Conservation (phyloP, 2,888 invertebrate species). For the Nasonovia ribisnigri region DNA sequence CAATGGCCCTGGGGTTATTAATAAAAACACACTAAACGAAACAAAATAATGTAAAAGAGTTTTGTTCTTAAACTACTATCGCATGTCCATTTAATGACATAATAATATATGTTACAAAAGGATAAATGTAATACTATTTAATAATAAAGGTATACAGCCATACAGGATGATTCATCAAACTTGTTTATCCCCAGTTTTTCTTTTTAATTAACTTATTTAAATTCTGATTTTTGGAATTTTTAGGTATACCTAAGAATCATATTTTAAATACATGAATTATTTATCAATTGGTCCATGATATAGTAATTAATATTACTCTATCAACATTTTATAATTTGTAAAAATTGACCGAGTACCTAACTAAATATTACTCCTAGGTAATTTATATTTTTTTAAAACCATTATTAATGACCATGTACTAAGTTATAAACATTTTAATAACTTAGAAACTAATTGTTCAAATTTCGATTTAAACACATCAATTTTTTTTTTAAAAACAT, state of each 20-base stretch:
- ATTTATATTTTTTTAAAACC: background rate
- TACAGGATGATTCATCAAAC: background rate
- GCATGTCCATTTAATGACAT: background rate
- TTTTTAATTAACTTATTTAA: background rate
- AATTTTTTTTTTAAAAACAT: background rate
- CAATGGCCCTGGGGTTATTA: background rate
- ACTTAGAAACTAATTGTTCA: too few species aligned
- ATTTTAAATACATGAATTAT: background rate
- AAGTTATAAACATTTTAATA: too few species aligned
- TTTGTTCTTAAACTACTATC: background rate
- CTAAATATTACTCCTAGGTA: background rate
- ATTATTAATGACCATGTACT: too few species aligned
- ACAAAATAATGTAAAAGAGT: slow-evolving; percentile 10
- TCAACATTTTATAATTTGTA: background rate
- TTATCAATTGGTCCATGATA: background rate
- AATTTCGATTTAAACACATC: background rate
- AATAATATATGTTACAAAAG: background rate
- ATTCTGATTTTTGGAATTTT: background rate
- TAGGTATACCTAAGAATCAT: background rate
- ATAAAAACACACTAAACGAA: background rate
- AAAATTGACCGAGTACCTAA: background rate
- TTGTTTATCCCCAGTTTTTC: background rate
- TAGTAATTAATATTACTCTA: background rate
- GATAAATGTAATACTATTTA: background rate
- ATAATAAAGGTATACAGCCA: background rate